Evolutionary conservation across 1,140 invertebrate genomes (phyloP).

Genomic region (Lucilia cuprina): DNA sequence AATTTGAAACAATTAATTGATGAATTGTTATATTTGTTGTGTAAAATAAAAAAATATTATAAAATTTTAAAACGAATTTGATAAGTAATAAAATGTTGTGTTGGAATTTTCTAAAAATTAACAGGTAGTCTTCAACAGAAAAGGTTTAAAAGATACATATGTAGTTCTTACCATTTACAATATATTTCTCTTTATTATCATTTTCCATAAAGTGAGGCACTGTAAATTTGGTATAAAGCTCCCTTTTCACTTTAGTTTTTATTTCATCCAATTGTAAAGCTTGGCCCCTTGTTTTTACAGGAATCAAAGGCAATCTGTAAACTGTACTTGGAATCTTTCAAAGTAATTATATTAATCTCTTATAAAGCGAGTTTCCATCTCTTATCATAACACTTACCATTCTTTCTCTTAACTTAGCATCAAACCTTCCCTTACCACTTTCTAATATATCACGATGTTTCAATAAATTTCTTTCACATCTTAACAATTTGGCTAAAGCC

Average conservation of each 20-base stretch:
- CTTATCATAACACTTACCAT: constrained; percentile 64
- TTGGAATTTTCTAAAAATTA: too few relatives aligned
- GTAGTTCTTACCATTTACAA: constrained; percentile 69
- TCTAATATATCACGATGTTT: constrained; percentile 67
- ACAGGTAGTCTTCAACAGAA: too few relatives aligned
- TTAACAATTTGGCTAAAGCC: constrained; percentile 66
- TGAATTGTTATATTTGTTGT: neutral
- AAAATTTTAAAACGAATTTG: neutral
- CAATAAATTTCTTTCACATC: constrained; percentile 65
- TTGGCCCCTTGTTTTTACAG: constrained; percentile 70
- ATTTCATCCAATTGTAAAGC: constrained; percentile 68
- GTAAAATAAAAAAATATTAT: neutral
- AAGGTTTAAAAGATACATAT: too few relatives aligned
- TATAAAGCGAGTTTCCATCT: neutral
- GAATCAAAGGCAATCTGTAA: constrained; percentile 71
- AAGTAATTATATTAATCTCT: neutral
- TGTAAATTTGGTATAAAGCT: constrained; percentile 64
- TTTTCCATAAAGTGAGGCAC: constrained; percentile 75
- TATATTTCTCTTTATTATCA: constrained; percentile 70
- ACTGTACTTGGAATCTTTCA: constrained; percentile 68
- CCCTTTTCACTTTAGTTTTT: constrained; percentile 65
- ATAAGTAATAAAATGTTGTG: too few relatives aligned
- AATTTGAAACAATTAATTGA: neutral
- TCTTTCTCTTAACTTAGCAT: constrained; percentile 68
- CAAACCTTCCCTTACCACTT: constrained; percentile 65